Conservation (phyloP, 1,140 invertebrate genomes). For the Stegodyphus dumicola region DNA sequence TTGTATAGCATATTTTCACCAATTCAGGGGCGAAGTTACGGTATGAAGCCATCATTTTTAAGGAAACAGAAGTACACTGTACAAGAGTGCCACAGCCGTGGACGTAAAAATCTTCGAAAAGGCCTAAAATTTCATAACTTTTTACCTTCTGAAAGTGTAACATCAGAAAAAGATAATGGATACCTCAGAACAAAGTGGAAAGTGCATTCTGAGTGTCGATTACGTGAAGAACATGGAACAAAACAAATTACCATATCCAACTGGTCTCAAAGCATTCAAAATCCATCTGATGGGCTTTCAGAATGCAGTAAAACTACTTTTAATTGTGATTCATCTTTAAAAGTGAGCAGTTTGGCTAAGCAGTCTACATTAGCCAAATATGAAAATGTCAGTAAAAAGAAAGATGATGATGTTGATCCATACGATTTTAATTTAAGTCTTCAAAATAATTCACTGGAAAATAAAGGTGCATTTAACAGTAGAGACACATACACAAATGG, state of each 20-base stretch:
- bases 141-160: slow-evolving; percentile 60
- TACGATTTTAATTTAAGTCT: slow-evolving; percentile 48
- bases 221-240: slow-evolving; percentile 65
- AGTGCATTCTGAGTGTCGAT: slow-evolving; percentile 59
- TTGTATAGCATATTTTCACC: slow-evolving; percentile 65
- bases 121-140: slow-evolving; percentile 84
- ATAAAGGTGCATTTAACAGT: neutral
- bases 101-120: slow-evolving; percentile 76
- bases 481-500: neutral
- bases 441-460: slow-evolving; percentile 5
- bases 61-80: slow-evolving; percentile 58
- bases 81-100: slow-evolving; percentile 66
- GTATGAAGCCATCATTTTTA: slow-evolving; percentile 62
- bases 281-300: slow-evolving; percentile 13
- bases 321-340: neutral
- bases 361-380: slow-evolving; percentile 1
- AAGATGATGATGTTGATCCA: slow-evolving; percentile 19
- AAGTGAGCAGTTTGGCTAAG: neutral
- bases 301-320: neutral
- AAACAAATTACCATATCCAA: slow-evolving; percentile 65
- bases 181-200: slow-evolving; percentile 48
- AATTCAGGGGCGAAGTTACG: slow-evolving; percentile 63
- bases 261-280: slow-evolving; percentile 60
- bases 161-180: slow-evolving; percentile 57
- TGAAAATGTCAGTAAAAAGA: neutral